Evolutionary conservation across 2,888 invertebrate species (phyloP), one percentile per base, ranked within the genome.

Genomic region (Lissonota sp.): DNA sequence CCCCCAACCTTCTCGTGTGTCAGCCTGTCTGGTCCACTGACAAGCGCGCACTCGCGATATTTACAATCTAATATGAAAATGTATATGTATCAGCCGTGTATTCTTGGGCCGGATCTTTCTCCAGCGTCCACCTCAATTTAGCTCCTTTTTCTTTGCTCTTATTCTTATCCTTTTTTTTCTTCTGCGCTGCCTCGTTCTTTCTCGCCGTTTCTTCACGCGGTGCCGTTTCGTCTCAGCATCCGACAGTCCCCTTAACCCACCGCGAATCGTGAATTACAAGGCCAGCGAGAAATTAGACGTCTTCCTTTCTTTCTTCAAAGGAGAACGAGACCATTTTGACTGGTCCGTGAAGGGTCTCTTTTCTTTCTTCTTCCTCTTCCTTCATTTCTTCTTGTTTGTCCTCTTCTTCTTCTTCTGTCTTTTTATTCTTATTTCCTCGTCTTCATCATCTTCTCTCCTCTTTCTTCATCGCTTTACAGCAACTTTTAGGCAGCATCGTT

Each of bases 251-350:
- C 73, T 73, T 63, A 63, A 64, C 73, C 73, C 73, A 57, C 63
- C 73, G 55, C 63, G 55, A 73, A 73, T 64, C 63, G 73, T 73
- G 73, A 64, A 64, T 73, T 73, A 73, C 73, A 73, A 73, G 73
- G 73, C 73, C 73, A 73, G 55, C 73, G 57, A 73, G 73, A 73
- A 73, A 73, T 63, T 53, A 73, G 63, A 73, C 63, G 55, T 64
- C 73, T 73, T 73, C 53, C 26, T 73, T 73, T 73, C 63, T 63
- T 64, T 64, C 63, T 64, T 64, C 8, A 51, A n/a, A 14, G 37
- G 39, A 57, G 39, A 57, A 51, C 63, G 37, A 55, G 16, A 60
- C 16, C 44, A 39, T 10, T 40, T 62, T 46, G 62, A 63, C 40
- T 53, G 37, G 6, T 10, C 10, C 60, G 40, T 40, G 62, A 14